Evolutionary conservation across 2,113 vertebrate species (phyloP), one percentile per base, ranked within the genome.

Genomic region (Cnemophilus loriae): DNA sequence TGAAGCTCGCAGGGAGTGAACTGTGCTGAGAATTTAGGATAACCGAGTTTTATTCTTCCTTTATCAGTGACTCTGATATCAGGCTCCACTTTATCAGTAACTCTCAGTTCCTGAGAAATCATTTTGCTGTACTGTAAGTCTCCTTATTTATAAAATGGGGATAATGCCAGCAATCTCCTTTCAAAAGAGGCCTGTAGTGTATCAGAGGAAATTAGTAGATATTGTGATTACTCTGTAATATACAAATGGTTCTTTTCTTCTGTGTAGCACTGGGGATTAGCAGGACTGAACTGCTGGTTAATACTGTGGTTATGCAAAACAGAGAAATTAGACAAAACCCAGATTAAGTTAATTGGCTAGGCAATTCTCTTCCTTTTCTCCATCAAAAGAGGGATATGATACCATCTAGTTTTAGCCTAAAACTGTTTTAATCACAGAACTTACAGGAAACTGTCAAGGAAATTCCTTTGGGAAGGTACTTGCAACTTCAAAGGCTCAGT

Each of bases 281-380:
- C 64, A 63, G 71, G 10, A 89, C 24, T 52, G 91, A 95, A 82
- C 57, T 84, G 42, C 49, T 84, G 52, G 84, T 91, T 95, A 89
- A 92, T 55, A 37, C 74, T 71, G 47, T 80, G 64, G 76, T 70
- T 94, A 87, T 83, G 92, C 47, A 95, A 90, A 96, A 60, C 53
- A 81, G 71, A 42, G 30, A 93, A 93, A 93, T 94, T 69, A 93
- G 79, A 89, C 52, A 84, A 82, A 94, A 84, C 6, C 21, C 17
- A 94, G 95, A 96, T 93, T 93, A 96, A 23, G 16, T 33, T 96
- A 96, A 96, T 88, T 94, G 84, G 60, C 59, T 69, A 81, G 60
- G 86, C 64, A 93, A 81, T 83, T 92, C 50, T 63, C 3, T 86
- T 81, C 24, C 41, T 76, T 80, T 89, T 81, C 71, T 86, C 57